A percentile compares a stretch with the other conserved stretches of the same genome.
Evolutionary conservation across 2,113 vertebrate genomes (phyloP).

Genomic region (Chionomys nivalis): DNA sequence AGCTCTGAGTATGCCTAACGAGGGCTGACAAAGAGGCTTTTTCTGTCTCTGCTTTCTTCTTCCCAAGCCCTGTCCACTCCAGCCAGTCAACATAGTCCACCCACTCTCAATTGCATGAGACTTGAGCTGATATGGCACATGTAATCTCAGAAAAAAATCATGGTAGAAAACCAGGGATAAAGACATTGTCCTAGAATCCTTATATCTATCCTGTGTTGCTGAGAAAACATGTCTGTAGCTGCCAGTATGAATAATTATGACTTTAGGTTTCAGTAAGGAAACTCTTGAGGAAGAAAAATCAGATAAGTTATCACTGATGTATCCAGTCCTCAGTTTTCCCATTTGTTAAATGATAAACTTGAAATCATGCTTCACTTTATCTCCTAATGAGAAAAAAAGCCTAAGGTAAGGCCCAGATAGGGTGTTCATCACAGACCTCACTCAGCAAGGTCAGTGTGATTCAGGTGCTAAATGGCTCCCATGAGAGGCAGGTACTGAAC

Average conservation of each 20-base stretch:
- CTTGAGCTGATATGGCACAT: background rate
- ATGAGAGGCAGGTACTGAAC: conserved; percentile 21
- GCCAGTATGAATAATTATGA: background rate
- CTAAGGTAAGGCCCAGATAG: conserved; percentile 39
- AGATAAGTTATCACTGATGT: background rate
- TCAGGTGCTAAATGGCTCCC: conserved; percentile 51
- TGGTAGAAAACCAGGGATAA: background rate
- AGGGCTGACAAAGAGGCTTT: conserved; percentile 65
- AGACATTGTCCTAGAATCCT: background rate
- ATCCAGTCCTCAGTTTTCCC: conserved; percentile 6
- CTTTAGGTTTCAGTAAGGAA: conserved; percentile 3
- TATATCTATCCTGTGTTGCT: background rate
- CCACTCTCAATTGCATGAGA: background rate
- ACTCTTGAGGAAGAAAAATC: background rate
- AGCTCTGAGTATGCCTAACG: conserved; percentile 58
- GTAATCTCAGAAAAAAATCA: background rate
- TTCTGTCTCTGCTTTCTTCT: background rate
- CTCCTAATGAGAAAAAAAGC: conserved; percentile 62
- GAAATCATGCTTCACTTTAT: conserved; percentile 36
- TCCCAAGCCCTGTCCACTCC: background rate
- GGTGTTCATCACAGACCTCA: conserved; percentile 18
- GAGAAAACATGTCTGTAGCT: background rate
- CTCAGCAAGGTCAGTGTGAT: conserved; percentile 29
- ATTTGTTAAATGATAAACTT: conserved; percentile 29
- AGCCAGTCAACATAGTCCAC: background rate